These are phyloP conservation scores for Morpho achilles DNA, from an alignment of 2,888 invertebrate species.

Conservation along the genomic window DNA sequence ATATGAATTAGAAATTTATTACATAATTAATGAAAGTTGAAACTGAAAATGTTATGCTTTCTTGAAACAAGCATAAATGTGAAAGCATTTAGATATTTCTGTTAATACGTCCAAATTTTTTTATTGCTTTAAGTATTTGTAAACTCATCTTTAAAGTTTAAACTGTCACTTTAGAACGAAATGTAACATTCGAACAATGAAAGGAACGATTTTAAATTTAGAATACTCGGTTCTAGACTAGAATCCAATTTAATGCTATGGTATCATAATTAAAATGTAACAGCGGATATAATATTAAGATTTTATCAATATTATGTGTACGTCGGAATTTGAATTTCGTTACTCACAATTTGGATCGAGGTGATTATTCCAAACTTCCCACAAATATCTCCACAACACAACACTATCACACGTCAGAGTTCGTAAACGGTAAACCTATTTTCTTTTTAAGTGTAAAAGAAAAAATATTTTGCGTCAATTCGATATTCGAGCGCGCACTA, in stretches of 20 bases:
- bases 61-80: slow-evolving; percentile 6
- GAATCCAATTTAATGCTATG: too few species aligned
- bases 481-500: slow-evolving; percentile 34
- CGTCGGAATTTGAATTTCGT: slow-evolving; percentile 2
- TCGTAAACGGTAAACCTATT: slow-evolving; percentile 28
- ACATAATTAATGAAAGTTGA: slow-evolving; percentile 5
- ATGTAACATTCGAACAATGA: too few species aligned
- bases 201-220: too few species aligned
- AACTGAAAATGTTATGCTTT: slow-evolving; percentile 1
- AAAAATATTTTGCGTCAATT: slow-evolving; percentile 29
- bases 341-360: slow-evolving; percentile 23
- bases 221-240: too few species aligned
- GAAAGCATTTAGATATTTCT: slow-evolving; percentile 8
- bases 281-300: too few species aligned
- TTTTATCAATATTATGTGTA: too few species aligned
- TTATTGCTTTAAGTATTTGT: too few species aligned
- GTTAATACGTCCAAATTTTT: neutral
- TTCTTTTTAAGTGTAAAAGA: slow-evolving; percentile 22
- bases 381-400: slow-evolving; percentile 30
- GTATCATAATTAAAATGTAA: too few species aligned
- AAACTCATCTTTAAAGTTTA: too few species aligned
- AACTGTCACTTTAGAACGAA: too few species aligned
- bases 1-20: neutral
- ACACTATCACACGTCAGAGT: slow-evolving; percentile 28
- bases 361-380: slow-evolving; percentile 19